Evolutionary conservation across 64 coral and sea anemone species (phyloP), one percentile per base, ranked within the genome.

Genomic region (Dendronephthya gigantea): DNA sequence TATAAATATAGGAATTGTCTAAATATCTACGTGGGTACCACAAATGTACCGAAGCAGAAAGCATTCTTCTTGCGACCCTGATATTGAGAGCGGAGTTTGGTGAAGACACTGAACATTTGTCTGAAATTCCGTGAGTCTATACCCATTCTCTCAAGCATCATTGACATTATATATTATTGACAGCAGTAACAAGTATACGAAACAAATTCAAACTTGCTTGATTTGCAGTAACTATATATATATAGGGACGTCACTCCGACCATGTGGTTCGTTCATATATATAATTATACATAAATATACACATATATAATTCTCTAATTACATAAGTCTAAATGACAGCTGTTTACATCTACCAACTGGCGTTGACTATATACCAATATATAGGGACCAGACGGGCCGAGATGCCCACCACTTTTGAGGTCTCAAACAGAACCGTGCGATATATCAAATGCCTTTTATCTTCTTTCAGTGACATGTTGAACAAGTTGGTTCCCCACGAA

Each of bases 81-180:
- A 79, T 79, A 36, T 79, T 79, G 15, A 34, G 72, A 79, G 72
- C 72, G 29, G 72, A 79, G 72, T 79, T 79, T 79, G 72, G 72
- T 33, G 72, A 79, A 79, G 72, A 79, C 32, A 79, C 72, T 0
- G 72, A 79, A 36, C 30, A 79, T 35, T 39, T 79, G 1, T 79
- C 72, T 36, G 72, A 79, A 34, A 79, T 79, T 79, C 72, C 72
- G 72, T 79, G 29, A 79, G 72, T 79, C 19, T 79, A 28, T 35
- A 62, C 58, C 6, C 22, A 66, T 66, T 66, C 29, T 30, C 22
- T 22, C 29, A n/a, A 22, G 6, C 19, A 66, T 66, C 19, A 22
- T 66, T 17, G 58, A 66, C n/a, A n/a, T n/a, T n/a, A n/a, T n/a
- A n/a, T n/a, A n/a, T n/a, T n/a, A n/a, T n/a, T n/a, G n/a, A n/a